These are phyloP conservation scores for Seladonia tumulorum DNA, from an alignment of 2,888 invertebrate species.

Conservation along the genomic window DNA sequence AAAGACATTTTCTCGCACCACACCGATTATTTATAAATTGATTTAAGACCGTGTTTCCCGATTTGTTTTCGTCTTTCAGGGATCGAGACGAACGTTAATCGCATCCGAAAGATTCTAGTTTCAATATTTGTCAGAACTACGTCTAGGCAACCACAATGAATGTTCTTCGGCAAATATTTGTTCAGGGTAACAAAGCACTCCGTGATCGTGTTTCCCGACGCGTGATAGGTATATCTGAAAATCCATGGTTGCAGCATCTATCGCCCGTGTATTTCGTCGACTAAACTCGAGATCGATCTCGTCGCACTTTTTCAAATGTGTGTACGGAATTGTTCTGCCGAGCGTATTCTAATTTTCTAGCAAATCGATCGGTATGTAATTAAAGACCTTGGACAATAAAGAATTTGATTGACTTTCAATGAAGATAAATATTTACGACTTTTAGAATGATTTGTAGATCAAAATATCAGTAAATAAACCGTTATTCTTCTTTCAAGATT, in stretches of 20 bases:
- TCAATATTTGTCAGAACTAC: conserved; percentile 30
- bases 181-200: conserved; percentile 19
- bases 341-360: too few relatives aligned
- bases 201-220: conserved; percentile 16
- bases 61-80: background rate
- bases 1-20: background rate
- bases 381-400: too few relatives aligned
- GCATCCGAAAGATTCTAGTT: background rate
- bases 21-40: background rate
- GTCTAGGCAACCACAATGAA: conserved; percentile 18
- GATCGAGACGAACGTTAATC: background rate
- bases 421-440: too few relatives aligned
- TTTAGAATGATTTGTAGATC: too few relatives aligned
- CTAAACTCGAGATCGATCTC: background rate
- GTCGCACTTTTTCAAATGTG: background rate
- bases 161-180: conserved; percentile 8
- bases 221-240: background rate
- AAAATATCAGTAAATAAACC: too few relatives aligned
- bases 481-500: too few relatives aligned
- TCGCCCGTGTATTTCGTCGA: background rate
- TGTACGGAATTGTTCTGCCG: background rate
- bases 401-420: too few relatives aligned
- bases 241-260: background rate
- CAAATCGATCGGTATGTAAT: too few relatives aligned
- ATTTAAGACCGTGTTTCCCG: background rate